Base-by-base conservation (phyloP, 2,888 invertebrate genomes). In the Beris morrisii region DNA sequence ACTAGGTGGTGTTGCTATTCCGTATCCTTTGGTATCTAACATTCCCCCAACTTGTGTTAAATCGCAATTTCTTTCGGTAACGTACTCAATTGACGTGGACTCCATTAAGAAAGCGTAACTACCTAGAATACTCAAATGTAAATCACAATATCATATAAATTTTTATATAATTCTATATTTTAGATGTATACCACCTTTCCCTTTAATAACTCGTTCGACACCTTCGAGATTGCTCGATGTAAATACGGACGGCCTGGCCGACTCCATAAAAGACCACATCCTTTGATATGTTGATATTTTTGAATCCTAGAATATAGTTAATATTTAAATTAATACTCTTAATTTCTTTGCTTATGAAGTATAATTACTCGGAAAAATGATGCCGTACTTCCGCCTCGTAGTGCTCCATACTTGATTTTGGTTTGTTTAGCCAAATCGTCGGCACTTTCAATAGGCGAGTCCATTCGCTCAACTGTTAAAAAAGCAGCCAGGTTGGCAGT, bases 41-140 rank as follows among this genome's bases (percentile, higher is more conserved):
- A 94, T 88, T 2, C 93, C 92, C 0, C 97, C 97, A 30, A 97
- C 90, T 84, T 94, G 93, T 50, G 91, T 92, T 69, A 96, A 86
- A 70, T 94, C 92, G 76, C 97, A 97, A 75, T 93, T 90, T 70
- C 94, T 84, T 78, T 95, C 92, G 57, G 93, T 90, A 46, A 90
- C 90, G 76, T 97, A 99, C 78, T 99, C 98, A 70, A 99, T 94
- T 30, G 93, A 92, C 0, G 97, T 95, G 0, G 95, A 97, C 81
- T 99, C 99, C 95, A 98, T 97, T 32, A 99, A 85, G 78, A 94
- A 98, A 1, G 98, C 99, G 78, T 97, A 99, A 56, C 89, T 87
- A 56, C 80, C 78, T 78, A 58, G 4, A 70, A 46, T 48, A 12
- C 3, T 30, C 12, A 45, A 28, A 38, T 44, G 12, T 52, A 9